Conservation (phyloP, 2,113 vertebrate species). For the Charina bottae region DNA sequence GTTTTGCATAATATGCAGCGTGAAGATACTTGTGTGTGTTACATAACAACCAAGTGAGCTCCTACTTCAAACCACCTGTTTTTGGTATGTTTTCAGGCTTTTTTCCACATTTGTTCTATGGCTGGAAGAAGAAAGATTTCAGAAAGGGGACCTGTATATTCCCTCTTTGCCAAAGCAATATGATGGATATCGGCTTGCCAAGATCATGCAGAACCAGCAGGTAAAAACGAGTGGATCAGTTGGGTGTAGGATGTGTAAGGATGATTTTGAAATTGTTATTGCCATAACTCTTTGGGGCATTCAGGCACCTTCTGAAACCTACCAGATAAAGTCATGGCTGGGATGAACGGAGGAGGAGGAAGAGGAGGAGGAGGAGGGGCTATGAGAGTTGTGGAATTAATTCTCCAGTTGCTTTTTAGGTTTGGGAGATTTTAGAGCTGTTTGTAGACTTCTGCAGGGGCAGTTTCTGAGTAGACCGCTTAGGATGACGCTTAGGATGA, state of each 20-base stretch:
- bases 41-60: background rate
- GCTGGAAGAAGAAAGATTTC: constrained; percentile 94
- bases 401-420: too few relatives aligned
- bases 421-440: too few relatives aligned
- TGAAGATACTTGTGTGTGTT: background rate
- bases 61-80: background rate
- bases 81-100: constrained; percentile 74
- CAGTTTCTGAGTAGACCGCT: too few relatives aligned
- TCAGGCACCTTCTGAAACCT: background rate
- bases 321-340: background rate
- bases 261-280: too few relatives aligned
- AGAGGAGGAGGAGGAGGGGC: too few relatives aligned
- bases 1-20: too few relatives aligned
- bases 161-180: constrained; percentile 93
- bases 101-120: constrained; percentile 91
- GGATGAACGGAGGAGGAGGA: background rate
- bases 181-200: constrained; percentile 88
- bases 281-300: too few relatives aligned
- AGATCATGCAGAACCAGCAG: constrained; percentile 93
- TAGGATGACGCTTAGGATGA: too few relatives aligned
- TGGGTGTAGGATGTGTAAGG: background rate
- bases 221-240: constrained; percentile 49
- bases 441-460: too few relatives aligned
- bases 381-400: too few relatives aligned
- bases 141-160: constrained; percentile 90